phyloP scores from a whole-genome alignment of 1,140 invertebrate species.

The Drosophila nigrodunni region DNA sequence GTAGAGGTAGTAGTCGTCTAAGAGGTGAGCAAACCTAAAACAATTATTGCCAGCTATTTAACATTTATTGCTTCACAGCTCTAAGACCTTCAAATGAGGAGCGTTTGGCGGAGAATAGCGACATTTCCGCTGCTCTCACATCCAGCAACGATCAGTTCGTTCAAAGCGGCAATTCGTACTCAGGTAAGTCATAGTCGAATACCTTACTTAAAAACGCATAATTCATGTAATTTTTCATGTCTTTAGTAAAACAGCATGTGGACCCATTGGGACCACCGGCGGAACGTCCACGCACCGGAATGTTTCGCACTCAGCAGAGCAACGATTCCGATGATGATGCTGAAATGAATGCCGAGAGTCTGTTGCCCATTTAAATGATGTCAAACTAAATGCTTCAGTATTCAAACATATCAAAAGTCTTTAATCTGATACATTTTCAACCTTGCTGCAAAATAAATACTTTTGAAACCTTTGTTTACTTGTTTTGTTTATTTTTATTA shows the following conservation, averaged over 20 bases:
- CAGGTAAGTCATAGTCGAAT: conserved; percentile 23
- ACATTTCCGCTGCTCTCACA: conserved; percentile 34
- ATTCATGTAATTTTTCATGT: not conserved
- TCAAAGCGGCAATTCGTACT: conserved; percentile 31
- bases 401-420: too few relatives aligned
- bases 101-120: conserved; percentile 48
- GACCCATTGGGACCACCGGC: conserved; percentile 92
- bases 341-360: conserved; percentile 92
- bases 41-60: not conserved
- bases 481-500: conserved; percentile 64
- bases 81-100: conserved; percentile 60
- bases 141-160: conserved; percentile 43
- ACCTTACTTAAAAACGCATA: not conserved
- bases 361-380: conserved; percentile 87
- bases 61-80: conserved; percentile 10
- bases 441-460: too few relatives aligned
- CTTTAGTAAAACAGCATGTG: conserved; percentile 85
- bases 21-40: conserved; percentile 58
- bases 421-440: too few relatives aligned
- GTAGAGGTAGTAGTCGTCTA: conserved; percentile 74
- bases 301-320: conserved; percentile 86
- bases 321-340: conserved; percentile 92
- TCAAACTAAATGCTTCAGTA: not conserved
- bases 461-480: not conserved
- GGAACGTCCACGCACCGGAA: conserved; percentile 90